Base-by-base conservation (phyloP, 2,888 invertebrate genomes). In the Cantharis lateralis region DNA sequence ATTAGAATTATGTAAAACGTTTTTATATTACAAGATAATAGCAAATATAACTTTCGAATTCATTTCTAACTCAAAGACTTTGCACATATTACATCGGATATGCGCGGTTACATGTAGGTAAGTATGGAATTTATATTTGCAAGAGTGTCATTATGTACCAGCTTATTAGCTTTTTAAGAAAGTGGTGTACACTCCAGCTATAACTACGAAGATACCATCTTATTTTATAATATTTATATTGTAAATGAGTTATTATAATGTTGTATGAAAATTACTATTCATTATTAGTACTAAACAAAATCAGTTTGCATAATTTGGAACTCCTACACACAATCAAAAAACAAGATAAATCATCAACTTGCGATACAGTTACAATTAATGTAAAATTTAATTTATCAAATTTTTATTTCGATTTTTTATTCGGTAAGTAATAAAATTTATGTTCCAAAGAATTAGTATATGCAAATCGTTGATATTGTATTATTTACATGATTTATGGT, bases 111-210 rank as follows among this genome's bases (percentile, higher is more conserved):
- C 64, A 13, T 16, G 64, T 64, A 64, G 20, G 32, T 48, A 66
- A 24, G 64, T 66, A 66, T 66, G 20, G 24, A 16, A 68, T 75
- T 75, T 75, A 75, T 71, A 75, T 69, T 70, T 70, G 62, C 61
- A 66, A 70, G 20, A 18, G 15, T 75, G 61, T 62, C 71, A 71
- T 75, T 75, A 71, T 68, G 64, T 75, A 26, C 18, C 16, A 61
- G 66, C 71, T 61, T 71, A 61, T 66, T 66, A 32, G 20, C 64
- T 63, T 32, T 62, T 74, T 70, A 66, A 66, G 64, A 66, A 66
- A 66, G 64, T 66, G 48, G 7, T 48, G 20, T 66, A 66, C 7
- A 66, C 64, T 66, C 10, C n/a, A 66, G 24, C 18, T 66, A 20
- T 66, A 20, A 66, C 64, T 66, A 20, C 20, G 64, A 66, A 66